Conservation (phyloP, 2,797 vertebrate genomes). For the Chelon auratus region DNA sequence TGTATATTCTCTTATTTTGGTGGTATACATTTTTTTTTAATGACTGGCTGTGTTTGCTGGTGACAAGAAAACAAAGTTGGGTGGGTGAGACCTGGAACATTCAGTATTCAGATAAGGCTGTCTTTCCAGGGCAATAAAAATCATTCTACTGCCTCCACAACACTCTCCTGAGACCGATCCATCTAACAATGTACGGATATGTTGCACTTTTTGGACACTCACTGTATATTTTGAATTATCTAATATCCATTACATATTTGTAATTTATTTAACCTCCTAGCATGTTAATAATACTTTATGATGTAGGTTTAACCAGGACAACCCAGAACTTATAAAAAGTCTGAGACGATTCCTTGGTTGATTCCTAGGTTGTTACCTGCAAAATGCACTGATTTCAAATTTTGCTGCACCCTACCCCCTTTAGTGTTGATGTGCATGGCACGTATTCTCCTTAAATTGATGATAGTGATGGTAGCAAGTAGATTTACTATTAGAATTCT, state of each 20-base stretch:
- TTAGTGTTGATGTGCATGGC: too few relatives aligned
- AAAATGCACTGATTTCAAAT: too few relatives aligned
- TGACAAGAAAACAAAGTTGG: conserved; percentile 26
- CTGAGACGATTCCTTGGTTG: too few relatives aligned
- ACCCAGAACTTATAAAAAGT: too few relatives aligned
- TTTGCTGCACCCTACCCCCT: too few relatives aligned
- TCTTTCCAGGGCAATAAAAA: conserved; percentile 12
- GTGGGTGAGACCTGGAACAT: conserved; percentile 18
- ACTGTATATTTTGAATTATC: neutral
- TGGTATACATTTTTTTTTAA: conserved; percentile 18
- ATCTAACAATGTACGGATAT: neutral
- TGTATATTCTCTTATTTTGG: conserved; percentile 15
- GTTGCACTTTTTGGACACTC: neutral
- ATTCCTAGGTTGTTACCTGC: too few relatives aligned
- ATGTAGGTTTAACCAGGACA: too few relatives aligned
- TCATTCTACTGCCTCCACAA: conserved; percentile 3
- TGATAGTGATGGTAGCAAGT: too few relatives aligned
- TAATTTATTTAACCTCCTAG: too few relatives aligned
- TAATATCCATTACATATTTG: neutral
- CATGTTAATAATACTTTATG: too few relatives aligned
- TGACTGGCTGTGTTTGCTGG: conserved; percentile 17
- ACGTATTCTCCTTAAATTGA: too few relatives aligned
- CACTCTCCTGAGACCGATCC: conserved; percentile 11
- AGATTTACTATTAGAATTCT: too few relatives aligned
- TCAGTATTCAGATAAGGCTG: conserved; percentile 4